Evolutionary conservation across 2,797 vertebrate genomes (phyloP).

Genomic region (Simalia tracyae): DNA sequence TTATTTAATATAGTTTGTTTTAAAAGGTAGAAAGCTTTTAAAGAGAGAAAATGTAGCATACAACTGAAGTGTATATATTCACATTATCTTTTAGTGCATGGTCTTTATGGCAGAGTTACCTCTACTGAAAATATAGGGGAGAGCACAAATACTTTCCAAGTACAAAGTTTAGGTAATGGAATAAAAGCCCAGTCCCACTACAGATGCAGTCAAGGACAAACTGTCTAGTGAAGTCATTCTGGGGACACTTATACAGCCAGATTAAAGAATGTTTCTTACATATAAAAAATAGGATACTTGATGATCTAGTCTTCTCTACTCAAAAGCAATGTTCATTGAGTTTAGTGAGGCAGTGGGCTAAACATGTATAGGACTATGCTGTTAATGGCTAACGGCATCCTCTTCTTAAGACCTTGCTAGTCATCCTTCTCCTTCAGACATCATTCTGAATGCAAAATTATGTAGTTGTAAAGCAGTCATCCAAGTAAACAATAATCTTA

Average conservation of each 20-base stretch:
- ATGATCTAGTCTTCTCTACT: background rate
- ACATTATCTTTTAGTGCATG: background rate
- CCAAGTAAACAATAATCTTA: background rate
- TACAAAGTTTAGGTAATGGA: background rate
- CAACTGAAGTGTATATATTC: background rate
- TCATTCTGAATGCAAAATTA: background rate
- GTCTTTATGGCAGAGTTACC: background rate
- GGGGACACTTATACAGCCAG: background rate
- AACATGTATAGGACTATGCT: background rate
- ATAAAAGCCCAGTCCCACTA: background rate
- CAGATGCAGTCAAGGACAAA: background rate
- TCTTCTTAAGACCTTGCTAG: background rate
- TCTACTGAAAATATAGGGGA: background rate
- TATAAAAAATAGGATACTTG: background rate
- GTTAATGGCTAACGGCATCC: background rate
- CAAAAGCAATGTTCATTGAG: background rate
- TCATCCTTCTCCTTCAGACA: background rate
- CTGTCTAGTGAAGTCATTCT: background rate
- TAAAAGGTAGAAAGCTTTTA: constrained; percentile 4
- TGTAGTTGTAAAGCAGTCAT: background rate
- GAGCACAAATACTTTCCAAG: background rate
- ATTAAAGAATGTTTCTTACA: background rate
- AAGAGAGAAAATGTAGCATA: background rate
- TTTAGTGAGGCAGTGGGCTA: background rate
- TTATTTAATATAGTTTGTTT: background rate